A percentile compares a stretch with the other conserved stretches of the same genome.
phyloP scores from a whole-genome alignment of 2,113 vertebrate species.

The Mus musculus region DNA sequence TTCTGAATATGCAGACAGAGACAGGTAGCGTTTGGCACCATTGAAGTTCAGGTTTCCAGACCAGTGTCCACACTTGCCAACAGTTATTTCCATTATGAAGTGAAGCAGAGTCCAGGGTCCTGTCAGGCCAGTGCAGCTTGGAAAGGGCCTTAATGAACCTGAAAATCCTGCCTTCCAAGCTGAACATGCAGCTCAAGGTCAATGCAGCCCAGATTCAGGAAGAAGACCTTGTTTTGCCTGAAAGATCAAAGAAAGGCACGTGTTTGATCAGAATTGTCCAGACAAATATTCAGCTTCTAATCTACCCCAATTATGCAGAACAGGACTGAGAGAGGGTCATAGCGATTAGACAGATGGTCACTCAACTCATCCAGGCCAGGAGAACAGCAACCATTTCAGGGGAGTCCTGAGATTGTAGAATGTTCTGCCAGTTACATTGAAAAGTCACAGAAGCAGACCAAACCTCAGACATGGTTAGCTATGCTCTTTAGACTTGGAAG shows the following conservation, averaged over 20 bases:
- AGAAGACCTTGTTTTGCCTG: slow-evolving; percentile 72
- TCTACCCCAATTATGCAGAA: slow-evolving; percentile 74
- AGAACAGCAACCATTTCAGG: not conserved
- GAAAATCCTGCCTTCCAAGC: slow-evolving; percentile 14
- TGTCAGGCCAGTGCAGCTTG: not conserved
- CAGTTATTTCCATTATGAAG: slow-evolving; percentile 58
- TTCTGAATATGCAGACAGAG: not conserved
- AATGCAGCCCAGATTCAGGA: not conserved
- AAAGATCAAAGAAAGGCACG: slow-evolving; percentile 73
- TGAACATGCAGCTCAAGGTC: slow-evolving; percentile 51
- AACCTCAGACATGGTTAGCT: not conserved
- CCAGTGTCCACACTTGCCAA: slow-evolving; percentile 67
- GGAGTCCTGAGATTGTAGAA: not conserved
- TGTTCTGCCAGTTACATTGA: not conserved
- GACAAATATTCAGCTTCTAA: slow-evolving; percentile 70
- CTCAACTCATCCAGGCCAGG: slow-evolving; percentile 11
- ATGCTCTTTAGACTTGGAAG: not conserved
- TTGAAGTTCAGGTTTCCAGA: not conserved
- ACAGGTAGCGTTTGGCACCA: slow-evolving; percentile 47
- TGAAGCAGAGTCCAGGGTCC: slow-evolving; percentile 34
- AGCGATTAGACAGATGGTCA: slow-evolving; percentile 49
- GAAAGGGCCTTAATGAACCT: slow-evolving; percentile 59
- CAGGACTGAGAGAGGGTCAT: slow-evolving; percentile 65
- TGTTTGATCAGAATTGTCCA: slow-evolving; percentile 68
- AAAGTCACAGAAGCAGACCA: not conserved